Evolutionary conservation across 1,140 invertebrate species (phyloP), one percentile per base, ranked within the genome.

Genomic region (Caligus rogercresseyi): DNA sequence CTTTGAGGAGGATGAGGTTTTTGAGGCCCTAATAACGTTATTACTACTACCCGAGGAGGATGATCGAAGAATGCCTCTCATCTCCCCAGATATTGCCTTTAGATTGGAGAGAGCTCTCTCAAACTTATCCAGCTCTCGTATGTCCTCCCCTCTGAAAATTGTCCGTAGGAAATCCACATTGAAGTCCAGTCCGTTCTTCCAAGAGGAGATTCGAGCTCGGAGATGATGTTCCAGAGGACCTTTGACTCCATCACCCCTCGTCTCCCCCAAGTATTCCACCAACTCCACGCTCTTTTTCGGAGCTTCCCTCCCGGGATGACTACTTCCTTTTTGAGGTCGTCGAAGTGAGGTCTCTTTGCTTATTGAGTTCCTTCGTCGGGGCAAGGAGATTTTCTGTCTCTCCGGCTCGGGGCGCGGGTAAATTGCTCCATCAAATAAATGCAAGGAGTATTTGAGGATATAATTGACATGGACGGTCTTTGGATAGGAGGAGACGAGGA

Each of bases 401-500:
- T 43, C n/a, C 31, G 7, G 31, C 2, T 25, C n/a, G 1, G 54
- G 54, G 15, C 54, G 54, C 2, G 54, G 15, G 24, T 20, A 56
- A n/a, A 2, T 2, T 3, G 14, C 16, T 3, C 19, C 19, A n/a
- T 56, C 3, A 21, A 21, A 25, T 13, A 56, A 25, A 56, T 56
- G 20, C 2, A 56, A 25, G 24, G 54, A 20, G 4, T 21, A 56
- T 26, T 31, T 14, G n/a, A 60, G 16, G 18, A 60, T 31, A 43
- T 60, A 60, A 2, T 3, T 14, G 15, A 43, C 23, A 60, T 43
- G 14, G 11, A 60, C 57, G 51, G 18, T 24, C 3, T 25, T 31
- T 23, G 57, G 57, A 31, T 60, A 60, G 7, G 21, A 24, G 57
- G 57, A 25, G 2, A 60, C 57, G 3, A 60, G 26, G 18, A 60